Evolutionary conservation across 2,888 invertebrate species (phyloP).

Genomic region (Pterostichus madidus): DNA sequence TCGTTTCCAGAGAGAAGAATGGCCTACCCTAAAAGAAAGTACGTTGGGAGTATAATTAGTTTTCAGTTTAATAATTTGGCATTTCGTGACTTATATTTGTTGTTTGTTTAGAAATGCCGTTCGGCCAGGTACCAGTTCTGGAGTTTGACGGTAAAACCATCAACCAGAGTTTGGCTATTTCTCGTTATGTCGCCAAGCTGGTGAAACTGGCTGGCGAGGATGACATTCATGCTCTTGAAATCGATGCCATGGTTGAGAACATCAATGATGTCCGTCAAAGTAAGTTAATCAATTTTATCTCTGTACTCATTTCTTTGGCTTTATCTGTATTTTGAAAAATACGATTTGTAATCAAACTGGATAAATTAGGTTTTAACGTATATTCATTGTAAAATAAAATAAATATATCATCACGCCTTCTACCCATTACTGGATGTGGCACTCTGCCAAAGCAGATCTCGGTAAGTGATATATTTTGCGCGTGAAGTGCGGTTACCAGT

Average conservation of each 20-base stretch:
- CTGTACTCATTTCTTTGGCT: background rate
- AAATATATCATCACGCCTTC: too few relatives aligned
- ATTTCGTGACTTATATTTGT: background rate
- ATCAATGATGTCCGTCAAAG: constrained; percentile 81
- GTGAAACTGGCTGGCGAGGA: constrained; percentile 80
- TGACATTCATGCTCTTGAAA: constrained; percentile 81
- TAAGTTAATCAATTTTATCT: constrained; percentile 73
- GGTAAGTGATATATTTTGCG: too few relatives aligned
- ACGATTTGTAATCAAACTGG: too few relatives aligned
- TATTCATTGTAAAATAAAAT: too few relatives aligned
- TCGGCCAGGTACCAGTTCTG: constrained; percentile 82
- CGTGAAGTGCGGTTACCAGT: too few relatives aligned
- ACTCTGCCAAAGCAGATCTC: too few relatives aligned
- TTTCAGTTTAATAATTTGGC: background rate
- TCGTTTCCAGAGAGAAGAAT: constrained; percentile 79
- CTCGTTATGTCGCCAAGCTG: constrained; percentile 82
- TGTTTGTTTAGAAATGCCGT: constrained; percentile 79
- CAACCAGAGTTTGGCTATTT: constrained; percentile 81
- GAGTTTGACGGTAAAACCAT: constrained; percentile 82
- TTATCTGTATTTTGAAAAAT: background rate
- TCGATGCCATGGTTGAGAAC: constrained; percentile 82
- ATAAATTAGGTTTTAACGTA: too few relatives aligned
- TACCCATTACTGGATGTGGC: too few relatives aligned
- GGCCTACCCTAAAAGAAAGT: constrained; percentile 81
- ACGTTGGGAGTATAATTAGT: constrained; percentile 70